phyloP scores from a whole-genome alignment of 2,888 invertebrate species.

The Carterocephalus palaemon region DNA sequence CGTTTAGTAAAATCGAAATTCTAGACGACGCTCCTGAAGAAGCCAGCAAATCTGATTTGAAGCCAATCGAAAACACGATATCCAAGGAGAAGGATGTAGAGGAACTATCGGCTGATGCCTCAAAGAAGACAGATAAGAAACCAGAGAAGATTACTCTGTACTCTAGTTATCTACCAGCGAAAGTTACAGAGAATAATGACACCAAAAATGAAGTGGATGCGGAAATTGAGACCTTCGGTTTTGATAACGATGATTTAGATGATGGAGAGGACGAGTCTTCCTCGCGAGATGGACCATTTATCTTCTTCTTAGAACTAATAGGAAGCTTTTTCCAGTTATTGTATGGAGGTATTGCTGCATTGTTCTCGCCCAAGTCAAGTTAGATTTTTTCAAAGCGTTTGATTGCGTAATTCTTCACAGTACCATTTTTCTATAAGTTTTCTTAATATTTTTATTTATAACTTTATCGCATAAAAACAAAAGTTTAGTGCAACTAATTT shows the following conservation, averaged over 20 bases:
- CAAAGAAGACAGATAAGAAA: conserved; percentile 50
- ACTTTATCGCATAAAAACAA: too few relatives aligned
- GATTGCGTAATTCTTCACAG: too few relatives aligned
- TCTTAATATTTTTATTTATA: too few relatives aligned
- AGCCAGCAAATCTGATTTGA: conserved; percentile 36
- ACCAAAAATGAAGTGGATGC: conserved; percentile 35
- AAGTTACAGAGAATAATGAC: conserved; percentile 25
- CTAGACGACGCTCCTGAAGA: conserved; percentile 46
- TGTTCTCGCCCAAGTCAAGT: conserved; percentile 38
- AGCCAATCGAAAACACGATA: conserved; percentile 51
- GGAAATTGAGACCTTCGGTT: conserved; percentile 40
- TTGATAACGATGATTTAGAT: conserved; percentile 40
- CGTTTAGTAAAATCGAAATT: conserved; percentile 49
- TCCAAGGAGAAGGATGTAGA: conserved; percentile 53
- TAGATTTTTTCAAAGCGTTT: conserved; percentile 11
- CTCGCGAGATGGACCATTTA: conserved; percentile 45
- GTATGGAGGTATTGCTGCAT: conserved; percentile 51
- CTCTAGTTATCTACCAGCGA: conserved; percentile 52
- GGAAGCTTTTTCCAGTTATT: conserved; percentile 56
- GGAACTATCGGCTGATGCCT: conserved; percentile 52
- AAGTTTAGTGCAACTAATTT: too few relatives aligned
- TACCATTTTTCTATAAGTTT: too few relatives aligned
- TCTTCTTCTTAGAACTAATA: conserved; percentile 54
- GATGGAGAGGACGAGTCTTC: conserved; percentile 33
- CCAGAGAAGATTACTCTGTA: conserved; percentile 63